These are phyloP conservation scores for Pteruthius melanotis DNA, from an alignment of 2,113 vertebrate genomes.

Conservation along the genomic window DNA sequence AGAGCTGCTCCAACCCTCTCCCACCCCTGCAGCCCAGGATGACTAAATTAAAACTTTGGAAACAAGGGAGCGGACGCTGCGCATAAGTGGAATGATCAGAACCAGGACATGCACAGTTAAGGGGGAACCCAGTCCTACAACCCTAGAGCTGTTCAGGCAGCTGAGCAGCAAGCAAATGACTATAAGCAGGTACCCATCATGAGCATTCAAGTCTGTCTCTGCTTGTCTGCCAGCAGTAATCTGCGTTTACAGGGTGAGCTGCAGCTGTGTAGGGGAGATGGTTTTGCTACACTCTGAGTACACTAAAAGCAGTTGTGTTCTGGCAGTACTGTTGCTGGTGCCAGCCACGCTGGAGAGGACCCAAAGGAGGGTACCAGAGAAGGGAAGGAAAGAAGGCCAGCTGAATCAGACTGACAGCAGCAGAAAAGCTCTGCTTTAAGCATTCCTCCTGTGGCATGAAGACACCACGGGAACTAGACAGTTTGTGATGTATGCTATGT, in stretches of 20 bases:
- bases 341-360: not conserved
- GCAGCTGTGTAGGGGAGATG: not conserved
- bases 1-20: fast-evolving
- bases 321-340: not conserved
- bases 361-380: not conserved
- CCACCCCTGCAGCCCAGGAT: fast-evolving
- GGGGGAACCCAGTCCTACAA: not conserved
- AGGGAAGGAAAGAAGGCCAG: not conserved
- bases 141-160: fast-evolving
- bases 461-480: not conserved
- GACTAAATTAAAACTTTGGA: not conserved
- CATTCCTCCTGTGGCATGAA: not conserved
- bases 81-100: not conserved
- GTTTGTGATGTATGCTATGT: not conserved
- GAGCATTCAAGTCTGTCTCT: not conserved
- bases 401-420: not conserved
- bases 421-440: not conserved
- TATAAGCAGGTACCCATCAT: not conserved
- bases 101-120: not conserved
- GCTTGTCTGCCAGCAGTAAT: not conserved
- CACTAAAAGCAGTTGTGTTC: not conserved
- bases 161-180: not conserved
- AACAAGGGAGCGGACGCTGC: not conserved
- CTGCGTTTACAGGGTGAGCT: not conserved
- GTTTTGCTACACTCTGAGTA: not conserved